Evolutionary conservation across 2,113 vertebrate genomes (phyloP).

Genomic region (Aegotheles bennettii): DNA sequence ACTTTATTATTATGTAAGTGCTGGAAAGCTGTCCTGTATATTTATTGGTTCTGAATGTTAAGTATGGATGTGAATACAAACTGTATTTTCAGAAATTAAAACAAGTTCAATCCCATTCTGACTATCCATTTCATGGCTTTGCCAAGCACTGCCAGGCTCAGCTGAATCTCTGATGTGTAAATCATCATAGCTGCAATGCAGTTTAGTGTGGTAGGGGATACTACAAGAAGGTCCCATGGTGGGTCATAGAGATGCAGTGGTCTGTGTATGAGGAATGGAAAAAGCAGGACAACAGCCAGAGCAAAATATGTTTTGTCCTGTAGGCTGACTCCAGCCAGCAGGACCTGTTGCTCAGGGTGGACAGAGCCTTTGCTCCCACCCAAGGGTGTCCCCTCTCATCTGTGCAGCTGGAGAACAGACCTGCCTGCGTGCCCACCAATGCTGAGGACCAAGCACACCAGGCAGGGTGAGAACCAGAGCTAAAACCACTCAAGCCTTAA

Average conservation of each 20-base stretch:
- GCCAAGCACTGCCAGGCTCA: neutral
- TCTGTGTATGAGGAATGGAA: too few species aligned
- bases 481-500: neutral
- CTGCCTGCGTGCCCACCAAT: neutral
- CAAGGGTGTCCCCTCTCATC: neutral
- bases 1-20: neutral
- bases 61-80: neutral
- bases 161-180: neutral
- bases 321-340: neutral
- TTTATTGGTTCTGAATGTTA: neutral
- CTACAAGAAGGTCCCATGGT: too few species aligned
- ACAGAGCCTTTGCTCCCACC: neutral
- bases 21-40: neutral
- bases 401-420: neutral
- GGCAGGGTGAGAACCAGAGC: too few species aligned
- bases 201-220: neutral
- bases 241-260: too few species aligned
- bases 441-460: neutral
- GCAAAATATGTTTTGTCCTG: neutral
- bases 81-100: conserved; percentile 24
- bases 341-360: neutral
- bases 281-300: too few species aligned
- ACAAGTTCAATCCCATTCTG: neutral
- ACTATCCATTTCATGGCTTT: neutral
- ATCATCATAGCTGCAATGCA: neutral